Evolutionary conservation across 2,797 vertebrate genomes (phyloP).

Genomic region (Paratrypauchen microcephalus): DNA sequence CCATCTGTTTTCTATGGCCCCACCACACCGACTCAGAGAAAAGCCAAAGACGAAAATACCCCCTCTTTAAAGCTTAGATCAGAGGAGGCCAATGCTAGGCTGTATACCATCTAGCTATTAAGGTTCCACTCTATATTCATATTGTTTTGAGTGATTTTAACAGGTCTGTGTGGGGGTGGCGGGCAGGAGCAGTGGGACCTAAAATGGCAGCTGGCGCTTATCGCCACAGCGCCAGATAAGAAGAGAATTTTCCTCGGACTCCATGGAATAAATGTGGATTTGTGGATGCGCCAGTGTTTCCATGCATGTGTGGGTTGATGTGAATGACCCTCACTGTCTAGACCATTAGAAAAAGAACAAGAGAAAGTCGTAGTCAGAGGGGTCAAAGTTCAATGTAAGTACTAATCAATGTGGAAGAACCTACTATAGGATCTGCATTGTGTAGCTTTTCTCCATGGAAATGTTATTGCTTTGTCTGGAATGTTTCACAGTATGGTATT

Average conservation of each 20-base stretch:
- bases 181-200: slow-evolving; percentile 25
- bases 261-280: slow-evolving; percentile 58
- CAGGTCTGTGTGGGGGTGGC: slow-evolving; percentile 10
- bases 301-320: slow-evolving; percentile 25
- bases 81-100: slow-evolving; percentile 6
- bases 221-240: slow-evolving; percentile 74
- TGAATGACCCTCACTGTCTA: slow-evolving; percentile 42
- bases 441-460: no score
- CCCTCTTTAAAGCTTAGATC: slow-evolving; percentile 18
- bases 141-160: slow-evolving; percentile 37
- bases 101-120: slow-evolving; percentile 29
- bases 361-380: no score
- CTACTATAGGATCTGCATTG: no score
- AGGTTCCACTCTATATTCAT: slow-evolving; percentile 34
- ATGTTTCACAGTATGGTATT: no score
- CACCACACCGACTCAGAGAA: neutral
- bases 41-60: slow-evolving; percentile 21
- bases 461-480: no score
- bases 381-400: no score
- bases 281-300: slow-evolving; percentile 26
- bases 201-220: slow-evolving; percentile 63
- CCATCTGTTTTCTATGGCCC: slow-evolving; percentile 3
- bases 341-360: no score
- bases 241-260: slow-evolving; percentile 57
- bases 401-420: no score